Evolutionary conservation across 2,888 invertebrate genomes (phyloP), one percentile per base, ranked within the genome.

Genomic region (Sesia apiformis): DNA sequence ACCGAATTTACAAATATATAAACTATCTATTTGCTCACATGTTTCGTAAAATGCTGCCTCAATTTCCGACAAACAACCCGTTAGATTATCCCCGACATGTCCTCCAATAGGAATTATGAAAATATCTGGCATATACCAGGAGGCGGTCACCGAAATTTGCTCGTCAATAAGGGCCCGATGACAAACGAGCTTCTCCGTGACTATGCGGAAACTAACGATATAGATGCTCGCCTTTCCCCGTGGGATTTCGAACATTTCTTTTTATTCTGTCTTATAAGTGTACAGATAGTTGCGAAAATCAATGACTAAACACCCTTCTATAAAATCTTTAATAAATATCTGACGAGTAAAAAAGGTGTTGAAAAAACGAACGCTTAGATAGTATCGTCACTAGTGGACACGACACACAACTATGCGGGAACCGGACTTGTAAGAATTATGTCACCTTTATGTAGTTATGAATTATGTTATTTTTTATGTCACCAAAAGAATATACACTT

Each of bases 111-210:
- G 72, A 72, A 74, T 79, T 78, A 80, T 80, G 77, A 79, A 78
- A 78, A 78, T 77, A 77, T 80, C 73, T 73, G 62, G 60, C 63
- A 72, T 71, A 74, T 76, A 78, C 63, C 46, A 39, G 50, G 49
- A 52, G 52, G 54, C 52, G 50, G 50, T 50, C 50, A 50, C 50
- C 50, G 39, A 50, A 50, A 51, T 56, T 57, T 52, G 54, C 70
- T 70, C 75, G 70, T 74, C 78, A 79, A 78, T 80, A 76, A 76
- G 72, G 76, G 75, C 57, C 60, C 70, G 70, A 81, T 81, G 81
- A 81, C 76, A 80, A 81, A 83, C 78, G 80, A 81, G 65, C 67
- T 62, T 61, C 63, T 65, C 70, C 65, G 73, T 81, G 81, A 82
- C 77, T 72, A 63, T 66, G 78, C 76, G 68, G 67, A 77, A 78